Evolutionary conservation across 2,113 vertebrate species (phyloP).

Genomic region (Electrona antarctica): DNA sequence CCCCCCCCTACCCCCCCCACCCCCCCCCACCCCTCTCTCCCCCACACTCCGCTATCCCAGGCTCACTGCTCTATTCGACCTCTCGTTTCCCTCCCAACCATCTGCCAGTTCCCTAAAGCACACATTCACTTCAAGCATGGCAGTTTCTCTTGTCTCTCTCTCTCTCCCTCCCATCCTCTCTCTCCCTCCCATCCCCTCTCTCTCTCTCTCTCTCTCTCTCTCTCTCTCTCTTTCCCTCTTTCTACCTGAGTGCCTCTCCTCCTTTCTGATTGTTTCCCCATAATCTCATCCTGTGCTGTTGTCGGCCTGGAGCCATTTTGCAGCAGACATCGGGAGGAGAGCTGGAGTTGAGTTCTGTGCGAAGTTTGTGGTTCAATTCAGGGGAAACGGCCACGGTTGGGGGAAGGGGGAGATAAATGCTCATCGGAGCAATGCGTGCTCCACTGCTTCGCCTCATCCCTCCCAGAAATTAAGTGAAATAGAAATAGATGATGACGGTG

Average conservation of each 20-base stretch:
- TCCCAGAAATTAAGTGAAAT: slow-evolving; percentile 63
- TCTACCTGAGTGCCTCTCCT: slow-evolving; percentile 66
- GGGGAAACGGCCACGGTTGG: not conserved
- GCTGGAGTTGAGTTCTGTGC: slow-evolving; percentile 25
- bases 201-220: too few species aligned
- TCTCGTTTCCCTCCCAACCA: slow-evolving; percentile 63
- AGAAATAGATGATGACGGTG: slow-evolving; percentile 54
- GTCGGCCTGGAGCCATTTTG: slow-evolving; percentile 10
- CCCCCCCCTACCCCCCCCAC: slow-evolving; percentile 7
- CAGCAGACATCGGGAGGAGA: slow-evolving; percentile 43
- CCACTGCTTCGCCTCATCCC: slow-evolving; percentile 23
- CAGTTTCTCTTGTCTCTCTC: slow-evolving; percentile 41
- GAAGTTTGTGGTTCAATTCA: not conserved
- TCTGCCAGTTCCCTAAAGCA: slow-evolving; percentile 72
- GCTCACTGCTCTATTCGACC: slow-evolving; percentile 55
- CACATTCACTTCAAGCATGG: slow-evolving; percentile 62
- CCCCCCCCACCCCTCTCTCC: not conserved
- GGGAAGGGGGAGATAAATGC: slow-evolving; percentile 24
- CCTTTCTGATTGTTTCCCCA: slow-evolving; percentile 63
- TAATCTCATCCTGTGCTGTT: slow-evolving; percentile 57
- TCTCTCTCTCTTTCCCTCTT: not conserved
- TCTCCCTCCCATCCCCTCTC: too few species aligned
- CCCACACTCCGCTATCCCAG: not conserved
- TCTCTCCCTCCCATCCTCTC: too few species aligned
- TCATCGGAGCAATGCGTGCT: not conserved